These are phyloP conservation scores for Pachypanchax playfairii DNA, from an alignment of 2,113 vertebrate genomes.

Conservation along the genomic window DNA sequence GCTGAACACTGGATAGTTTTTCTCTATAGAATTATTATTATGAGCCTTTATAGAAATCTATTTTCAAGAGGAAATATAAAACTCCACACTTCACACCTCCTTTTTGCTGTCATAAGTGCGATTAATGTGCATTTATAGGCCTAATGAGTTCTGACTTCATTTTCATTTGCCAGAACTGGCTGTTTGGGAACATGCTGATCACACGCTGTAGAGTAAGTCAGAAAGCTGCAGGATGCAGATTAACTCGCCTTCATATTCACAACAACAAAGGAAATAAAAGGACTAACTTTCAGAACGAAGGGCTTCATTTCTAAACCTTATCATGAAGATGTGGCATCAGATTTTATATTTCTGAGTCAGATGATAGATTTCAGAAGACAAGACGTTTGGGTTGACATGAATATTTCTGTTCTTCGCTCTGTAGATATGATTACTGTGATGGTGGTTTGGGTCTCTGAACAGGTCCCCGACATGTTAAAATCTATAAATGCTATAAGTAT, in stretches of 20 bases:
- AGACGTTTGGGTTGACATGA: not conserved
- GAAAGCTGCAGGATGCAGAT: not conserved
- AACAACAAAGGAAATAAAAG: not conserved
- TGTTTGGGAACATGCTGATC: conserved; percentile 10
- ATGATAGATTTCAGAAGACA: not conserved
- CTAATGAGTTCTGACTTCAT: conserved; percentile 22
- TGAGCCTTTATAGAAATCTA: conserved; percentile 17
- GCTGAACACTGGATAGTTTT: conserved; percentile 16
- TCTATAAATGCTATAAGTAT: too few species aligned
- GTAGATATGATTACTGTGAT: not conserved
- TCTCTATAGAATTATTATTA: conserved; percentile 16
- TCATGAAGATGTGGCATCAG: not conserved
- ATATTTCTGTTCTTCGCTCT: not conserved
- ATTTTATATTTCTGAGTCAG: not conserved
- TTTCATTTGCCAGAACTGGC: conserved; percentile 14
- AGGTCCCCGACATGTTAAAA: too few species aligned
- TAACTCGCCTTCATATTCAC: not conserved
- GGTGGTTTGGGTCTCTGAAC: not conserved
- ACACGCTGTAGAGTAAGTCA: not conserved
- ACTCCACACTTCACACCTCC: not conserved
- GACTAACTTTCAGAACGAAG: conserved; percentile 9
- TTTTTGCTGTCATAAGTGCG: conserved; percentile 47
- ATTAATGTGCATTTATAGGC: conserved; percentile 56
- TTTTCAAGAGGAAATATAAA: conserved; percentile 18
- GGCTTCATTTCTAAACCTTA: not conserved